These are phyloP conservation scores for Nannoperca obscura DNA, from an alignment of 2,797 vertebrate genomes.

Conservation along the genomic window DNA sequence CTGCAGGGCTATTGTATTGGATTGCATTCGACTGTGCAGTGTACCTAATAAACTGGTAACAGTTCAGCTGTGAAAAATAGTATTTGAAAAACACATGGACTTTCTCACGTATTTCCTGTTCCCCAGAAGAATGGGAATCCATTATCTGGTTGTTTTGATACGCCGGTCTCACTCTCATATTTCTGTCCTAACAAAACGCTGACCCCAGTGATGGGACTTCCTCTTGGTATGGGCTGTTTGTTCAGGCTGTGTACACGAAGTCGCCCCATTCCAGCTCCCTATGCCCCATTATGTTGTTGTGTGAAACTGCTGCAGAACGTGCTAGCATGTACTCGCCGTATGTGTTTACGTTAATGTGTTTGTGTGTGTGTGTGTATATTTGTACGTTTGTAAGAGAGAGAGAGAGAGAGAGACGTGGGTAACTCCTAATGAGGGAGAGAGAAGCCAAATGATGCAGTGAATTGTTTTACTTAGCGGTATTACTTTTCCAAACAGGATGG, in stretches of 20 bases:
- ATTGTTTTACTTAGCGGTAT: slow-evolving; percentile 50
- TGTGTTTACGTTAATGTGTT: slow-evolving; percentile 30
- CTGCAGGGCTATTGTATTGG: background rate
- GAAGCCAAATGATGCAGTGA: slow-evolving; percentile 37
- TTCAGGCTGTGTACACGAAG: slow-evolving; percentile 61
- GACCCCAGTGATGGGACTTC: slow-evolving; percentile 61
- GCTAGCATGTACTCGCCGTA: background rate
- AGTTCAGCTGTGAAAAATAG: slow-evolving; percentile 33
- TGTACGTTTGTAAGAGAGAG: slow-evolving; percentile 1
- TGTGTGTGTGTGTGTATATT: slow-evolving; percentile 4
- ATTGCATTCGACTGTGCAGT: background rate
- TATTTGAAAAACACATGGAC: slow-evolving; percentile 39
- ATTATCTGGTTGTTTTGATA: slow-evolving; percentile 67
- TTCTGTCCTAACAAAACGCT: slow-evolving; percentile 59
- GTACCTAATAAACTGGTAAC: slow-evolving; percentile 10
- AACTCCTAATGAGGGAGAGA: slow-evolving; percentile 33
- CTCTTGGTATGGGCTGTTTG: slow-evolving; percentile 66
- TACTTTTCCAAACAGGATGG: slow-evolving; percentile 27
- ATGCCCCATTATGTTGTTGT: slow-evolving; percentile 29
- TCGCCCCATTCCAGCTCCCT: slow-evolving; percentile 36
- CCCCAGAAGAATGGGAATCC: slow-evolving; percentile 52
- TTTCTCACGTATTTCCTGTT: slow-evolving; percentile 57
- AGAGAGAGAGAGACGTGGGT: background rate
- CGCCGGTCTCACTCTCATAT: slow-evolving; percentile 55
- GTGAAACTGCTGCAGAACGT: slow-evolving; percentile 31